Base-by-base conservation (phyloP, 2,888 invertebrate species). In the Rambutsinella grinnellia region DNA sequence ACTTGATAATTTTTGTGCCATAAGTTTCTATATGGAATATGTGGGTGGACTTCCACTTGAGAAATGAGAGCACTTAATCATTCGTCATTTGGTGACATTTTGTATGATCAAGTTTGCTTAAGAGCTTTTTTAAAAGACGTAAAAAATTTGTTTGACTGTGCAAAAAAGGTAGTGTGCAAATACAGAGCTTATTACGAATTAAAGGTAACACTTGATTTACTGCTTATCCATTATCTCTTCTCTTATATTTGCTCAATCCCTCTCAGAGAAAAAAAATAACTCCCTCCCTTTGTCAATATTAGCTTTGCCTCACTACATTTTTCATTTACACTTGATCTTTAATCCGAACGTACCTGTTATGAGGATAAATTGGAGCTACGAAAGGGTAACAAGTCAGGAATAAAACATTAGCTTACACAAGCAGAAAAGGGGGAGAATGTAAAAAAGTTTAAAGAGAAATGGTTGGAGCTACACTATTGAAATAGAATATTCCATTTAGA, bases 281-380 rank as follows among this genome's bases (percentile, higher is more conserved):
- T 8, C 36, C 58, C 66, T 67, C 60, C 28, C 75, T 75, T 75
- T 75, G 75, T 75, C 61, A 75, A 75, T 75, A 75, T 75, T 75
- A 68, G 75, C 75, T 68, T 75, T 68, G 56, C 67, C 54, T 66
- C 66, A 74, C 66, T 61, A 61, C 74, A 75, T 62, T 75, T 67
- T 75, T 75, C 75, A 75, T 75, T 74, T 74, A 54, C 74, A 74
- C 75, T 75, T 60, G 68, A 75, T 75, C 75, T 75, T 54, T 68
- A 75, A 68, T 67, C 62, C 65, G 26, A 36, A n/a, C n/a, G n/a
- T n/a, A n/a, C n/a, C n/a, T n/a, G n/a, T n/a, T n/a, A n/a, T n/a
- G n/a, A n/a, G n/a, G n/a, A n/a, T n/a, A n/a, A n/a, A n/a, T n/a
- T n/a, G n/a, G n/a, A n/a, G n/a, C n/a, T n/a, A n/a, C n/a, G n/a